These are phyloP conservation scores for Umimayanthus chanpuru DNA, from an alignment of 92 coral and sea anemone genomes.

Conservation along the genomic window DNA sequence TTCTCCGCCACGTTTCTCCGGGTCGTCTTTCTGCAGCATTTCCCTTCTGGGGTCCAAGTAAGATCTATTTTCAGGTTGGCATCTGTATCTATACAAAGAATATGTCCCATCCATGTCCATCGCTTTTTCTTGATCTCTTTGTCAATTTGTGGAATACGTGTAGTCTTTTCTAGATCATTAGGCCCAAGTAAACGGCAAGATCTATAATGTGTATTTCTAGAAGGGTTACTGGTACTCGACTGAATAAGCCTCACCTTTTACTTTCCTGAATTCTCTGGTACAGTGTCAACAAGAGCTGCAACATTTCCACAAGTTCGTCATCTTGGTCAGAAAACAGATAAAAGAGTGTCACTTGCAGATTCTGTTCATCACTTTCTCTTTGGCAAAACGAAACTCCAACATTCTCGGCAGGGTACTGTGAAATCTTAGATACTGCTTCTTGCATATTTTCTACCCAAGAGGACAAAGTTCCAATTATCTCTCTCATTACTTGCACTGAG, in stretches of 20 bases:
- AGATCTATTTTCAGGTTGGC: no score
- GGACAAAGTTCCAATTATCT: neutral
- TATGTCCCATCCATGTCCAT: no score
- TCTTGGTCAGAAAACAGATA: conserved; percentile 88
- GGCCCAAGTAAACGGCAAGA: no score
- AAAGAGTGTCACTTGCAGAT: conserved; percentile 43
- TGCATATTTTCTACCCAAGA: neutral
- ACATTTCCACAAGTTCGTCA: conserved; percentile 77
- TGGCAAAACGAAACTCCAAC: neutral
- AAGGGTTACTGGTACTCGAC: no score
- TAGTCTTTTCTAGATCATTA: no score
- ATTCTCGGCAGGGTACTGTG: neutral
- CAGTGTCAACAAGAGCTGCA: conserved; percentile 68
- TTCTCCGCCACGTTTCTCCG: no score
- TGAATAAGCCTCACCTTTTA: conserved; percentile 20
- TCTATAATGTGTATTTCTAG: no score
- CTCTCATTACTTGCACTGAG: neutral
- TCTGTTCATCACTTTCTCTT: neutral
- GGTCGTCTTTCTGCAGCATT: no score
- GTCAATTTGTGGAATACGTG: no score
- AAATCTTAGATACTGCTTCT: neutral
- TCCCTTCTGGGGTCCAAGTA: no score
- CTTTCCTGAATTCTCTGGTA: conserved; percentile 29
- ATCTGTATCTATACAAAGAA: no score
- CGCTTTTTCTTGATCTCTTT: no score